Percentiles rank a stretch among this genome's conserved stretches.
Evolutionary conservation across 1,140 invertebrate species (phyloP).

Genomic region (Polypedilum pembai): DNA sequence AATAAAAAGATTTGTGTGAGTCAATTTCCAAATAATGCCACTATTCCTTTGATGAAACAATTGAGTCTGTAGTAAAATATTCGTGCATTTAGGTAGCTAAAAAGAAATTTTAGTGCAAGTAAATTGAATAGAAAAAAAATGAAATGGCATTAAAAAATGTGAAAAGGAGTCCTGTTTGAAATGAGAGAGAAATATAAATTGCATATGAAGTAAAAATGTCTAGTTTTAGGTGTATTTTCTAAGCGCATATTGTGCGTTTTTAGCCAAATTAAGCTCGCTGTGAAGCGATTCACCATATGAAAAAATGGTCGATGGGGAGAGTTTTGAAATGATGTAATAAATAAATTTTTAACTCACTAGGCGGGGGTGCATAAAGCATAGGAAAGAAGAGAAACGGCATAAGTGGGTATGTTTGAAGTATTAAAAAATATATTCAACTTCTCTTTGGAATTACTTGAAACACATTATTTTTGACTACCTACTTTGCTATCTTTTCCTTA

Average conservation of each 20-base stretch:
- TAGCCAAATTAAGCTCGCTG: too few species aligned
- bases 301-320: conserved; percentile 16
- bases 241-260: too few species aligned
- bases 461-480: background rate
- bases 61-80: background rate
- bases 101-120: background rate
- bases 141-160: background rate
- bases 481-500: background rate
- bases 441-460: background rate
- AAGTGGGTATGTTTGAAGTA: background rate
- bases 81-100: background rate
- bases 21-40: background rate
- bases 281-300: background rate
- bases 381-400: background rate
- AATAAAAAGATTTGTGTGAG: background rate
- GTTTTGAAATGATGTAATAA: background rate
- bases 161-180: background rate
- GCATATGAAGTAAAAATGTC: background rate
- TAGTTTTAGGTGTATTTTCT: too few species aligned
- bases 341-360: background rate
- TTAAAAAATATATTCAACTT: background rate
- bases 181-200: conserved; percentile 3
- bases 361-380: background rate
- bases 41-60: background rate
- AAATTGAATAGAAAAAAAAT: background rate